phyloP scores from a whole-genome alignment of 30 jellyfish, hydroid and myxozoan species.

The Turritopsis rubra region DNA sequence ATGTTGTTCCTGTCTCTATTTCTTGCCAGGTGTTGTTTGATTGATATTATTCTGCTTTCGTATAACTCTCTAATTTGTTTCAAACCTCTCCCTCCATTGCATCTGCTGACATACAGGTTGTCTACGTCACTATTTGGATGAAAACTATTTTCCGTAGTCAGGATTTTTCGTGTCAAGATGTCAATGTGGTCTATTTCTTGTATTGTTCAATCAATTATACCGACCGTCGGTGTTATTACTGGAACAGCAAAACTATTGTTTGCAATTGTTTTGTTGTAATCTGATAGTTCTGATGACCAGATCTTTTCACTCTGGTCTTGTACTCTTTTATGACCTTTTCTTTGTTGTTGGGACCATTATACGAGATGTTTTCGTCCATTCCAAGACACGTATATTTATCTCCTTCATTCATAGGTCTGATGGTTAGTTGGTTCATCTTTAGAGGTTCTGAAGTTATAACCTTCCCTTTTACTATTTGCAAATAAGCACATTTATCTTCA shows the following conservation, averaged over 20 bases:
- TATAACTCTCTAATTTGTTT: too few species aligned
- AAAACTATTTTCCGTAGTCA: not conserved
- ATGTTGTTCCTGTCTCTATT: too few species aligned
- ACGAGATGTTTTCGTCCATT: conserved; percentile 21
- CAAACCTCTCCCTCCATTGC: not conserved
- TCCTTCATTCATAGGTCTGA: not conserved
- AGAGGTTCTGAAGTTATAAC: not conserved
- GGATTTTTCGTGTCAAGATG: conserved; percentile 2
- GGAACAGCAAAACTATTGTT: conserved; percentile 6
- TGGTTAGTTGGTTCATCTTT: not conserved
- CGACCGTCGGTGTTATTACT: conserved; percentile 16
- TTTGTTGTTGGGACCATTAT: not conserved
- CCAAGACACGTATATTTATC: conserved; percentile 8
- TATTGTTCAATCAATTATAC: conserved; percentile 12
- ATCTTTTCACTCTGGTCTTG: conserved; percentile 1
- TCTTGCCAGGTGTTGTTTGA: too few species aligned
- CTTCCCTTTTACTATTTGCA: not conserved
- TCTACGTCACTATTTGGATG: not conserved
- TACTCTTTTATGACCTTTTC: not conserved
- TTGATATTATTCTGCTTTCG: too few species aligned
- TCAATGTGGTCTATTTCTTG: conserved; percentile 9
- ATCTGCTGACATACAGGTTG: not conserved
- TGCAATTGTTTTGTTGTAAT: not conserved
- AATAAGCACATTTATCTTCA: conserved; percentile 2
- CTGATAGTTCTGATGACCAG: conserved; percentile 20